These are phyloP conservation scores for Panulirus ornatus DNA, from an alignment of 1,140 invertebrate species.

Conservation along the genomic window DNA sequence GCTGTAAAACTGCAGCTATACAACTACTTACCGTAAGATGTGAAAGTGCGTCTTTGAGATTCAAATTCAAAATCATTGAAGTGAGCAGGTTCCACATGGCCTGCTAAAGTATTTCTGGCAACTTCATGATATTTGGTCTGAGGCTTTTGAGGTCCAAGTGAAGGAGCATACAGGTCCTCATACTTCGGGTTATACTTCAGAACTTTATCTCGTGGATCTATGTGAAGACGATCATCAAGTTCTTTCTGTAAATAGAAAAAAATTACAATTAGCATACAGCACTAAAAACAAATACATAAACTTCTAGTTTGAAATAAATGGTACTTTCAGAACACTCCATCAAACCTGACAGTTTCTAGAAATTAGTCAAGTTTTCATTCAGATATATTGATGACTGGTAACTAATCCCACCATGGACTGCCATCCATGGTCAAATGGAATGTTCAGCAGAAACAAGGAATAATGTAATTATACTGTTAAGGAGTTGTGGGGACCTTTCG, in stretches of 20 bases:
- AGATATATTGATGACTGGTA: too few relatives aligned
- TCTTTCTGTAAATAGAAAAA: constrained; percentile 73
- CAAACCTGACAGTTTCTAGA: too few relatives aligned
- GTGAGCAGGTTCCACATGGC: constrained; percentile 96
- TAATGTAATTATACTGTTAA: too few relatives aligned
- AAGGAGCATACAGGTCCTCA: constrained; percentile 96
- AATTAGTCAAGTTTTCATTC: too few relatives aligned
- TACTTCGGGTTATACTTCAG: constrained; percentile 95
- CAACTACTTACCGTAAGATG: constrained; percentile 87
- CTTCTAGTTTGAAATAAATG: too few relatives aligned
- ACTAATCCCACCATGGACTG: too few relatives aligned
- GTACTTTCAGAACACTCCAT: too few relatives aligned
- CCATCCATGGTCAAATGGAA: too few relatives aligned
- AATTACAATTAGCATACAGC: too few relatives aligned
- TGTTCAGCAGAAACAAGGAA: too few relatives aligned
- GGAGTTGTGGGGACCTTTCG: too few relatives aligned
- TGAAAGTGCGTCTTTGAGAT: constrained; percentile 96
- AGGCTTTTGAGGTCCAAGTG: constrained; percentile 93
- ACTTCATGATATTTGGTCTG: constrained; percentile 92
- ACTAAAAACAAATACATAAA: too few relatives aligned
- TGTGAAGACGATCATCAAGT: constrained; percentile 78
- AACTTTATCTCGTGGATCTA: constrained; percentile 88
- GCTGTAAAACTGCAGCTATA: background rate
- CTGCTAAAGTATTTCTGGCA: constrained; percentile 93
- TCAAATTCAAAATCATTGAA: constrained; percentile 99